Evolutionary conservation across 1,140 invertebrate species (phyloP), one percentile per base, ranked within the genome.

Genomic region (Nylanderia fulva): DNA sequence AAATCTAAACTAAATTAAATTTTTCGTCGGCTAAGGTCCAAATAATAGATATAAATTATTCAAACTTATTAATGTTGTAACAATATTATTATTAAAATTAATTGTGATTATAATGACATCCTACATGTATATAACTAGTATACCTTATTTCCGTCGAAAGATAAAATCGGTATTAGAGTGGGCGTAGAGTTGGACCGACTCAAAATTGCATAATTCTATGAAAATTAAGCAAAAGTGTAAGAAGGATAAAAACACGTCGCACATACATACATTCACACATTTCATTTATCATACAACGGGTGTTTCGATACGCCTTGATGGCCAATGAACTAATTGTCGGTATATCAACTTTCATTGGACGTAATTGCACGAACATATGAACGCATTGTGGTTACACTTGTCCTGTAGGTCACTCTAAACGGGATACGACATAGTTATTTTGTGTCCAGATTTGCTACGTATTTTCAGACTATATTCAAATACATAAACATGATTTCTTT

Each of bases 301-400:
- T 64, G 54, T 75, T 69, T 86, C 71, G 69, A 52, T 86, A 85
- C 76, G 91, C 80, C 91, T 91, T 90, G 86, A 85, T 87, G 90
- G 85, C 88, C 92, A 93, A 93, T 91, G 89, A 92, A 91, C 91
- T 93, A 93, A 93, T 93, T 93, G 91, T 89, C 91, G 61, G 85
- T 88, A 87, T 93, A 92, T 93, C 92, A 92, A 86, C 92, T 93
- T 93, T 93, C 92, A 93, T 93, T 93, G 92, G 90, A 88, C 88
- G 76, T 90, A 93, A 93, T 93, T 92, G 92, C 83, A 61, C 84
- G 72, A 92, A 88, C 85, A 66, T 87, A 91, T 87, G 82, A 75
- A 93, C 89, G 90, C 90, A 86, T 90, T 88, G 90, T 87, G 75
- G 77, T 93, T 92, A 86, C 86, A 90, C 85, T 90, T 90, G 91